These are phyloP conservation scores for Nixonia krombeini DNA, from an alignment of 1,140 invertebrate genomes.

Conservation along the genomic window DNA sequence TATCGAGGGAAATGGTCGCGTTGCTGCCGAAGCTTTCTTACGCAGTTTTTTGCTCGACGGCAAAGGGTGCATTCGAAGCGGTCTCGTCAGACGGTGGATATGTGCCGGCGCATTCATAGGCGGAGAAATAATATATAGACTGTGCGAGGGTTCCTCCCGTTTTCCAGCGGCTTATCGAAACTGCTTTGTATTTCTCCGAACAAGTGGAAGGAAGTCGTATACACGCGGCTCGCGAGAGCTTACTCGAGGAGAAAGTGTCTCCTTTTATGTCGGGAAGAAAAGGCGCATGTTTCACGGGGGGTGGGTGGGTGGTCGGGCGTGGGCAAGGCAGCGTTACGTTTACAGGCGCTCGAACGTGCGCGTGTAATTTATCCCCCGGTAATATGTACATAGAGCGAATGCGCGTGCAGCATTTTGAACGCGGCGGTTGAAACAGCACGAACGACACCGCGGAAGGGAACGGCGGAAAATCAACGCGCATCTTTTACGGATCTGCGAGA, in stretches of 20 bases:
- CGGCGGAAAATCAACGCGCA: too few species aligned
- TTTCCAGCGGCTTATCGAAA: slow-evolving; percentile 41
- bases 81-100: background rate
- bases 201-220: slow-evolving; percentile 37
- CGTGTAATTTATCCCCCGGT: slow-evolving; percentile 37
- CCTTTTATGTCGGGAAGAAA: slow-evolving; percentile 33
- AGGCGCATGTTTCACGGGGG: slow-evolving; percentile 20
- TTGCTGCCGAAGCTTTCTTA: too few species aligned
- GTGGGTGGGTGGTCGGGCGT: too few species aligned
- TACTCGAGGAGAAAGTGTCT: slow-evolving; percentile 31
- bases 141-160: slow-evolving; percentile 17
- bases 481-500: too few species aligned
- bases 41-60: too few species aligned
- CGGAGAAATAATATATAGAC: slow-evolving; percentile 31
- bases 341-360: slow-evolving; percentile 29
- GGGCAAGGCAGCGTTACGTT: slow-evolving; percentile 19
- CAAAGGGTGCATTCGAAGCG: background rate
- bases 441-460: slow-evolving; percentile 6
- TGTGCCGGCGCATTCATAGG: background rate
- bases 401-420: slow-evolving; percentile 29
- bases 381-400: slow-evolving; percentile 6
- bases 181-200: slow-evolving; percentile 39
- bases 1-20: too few species aligned
- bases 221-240: slow-evolving; percentile 36
- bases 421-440: background rate